Evolutionary conservation across 2,113 vertebrate species (phyloP), one percentile per base, ranked within the genome.

Genomic region (Chaenocephalus aceratus): DNA sequence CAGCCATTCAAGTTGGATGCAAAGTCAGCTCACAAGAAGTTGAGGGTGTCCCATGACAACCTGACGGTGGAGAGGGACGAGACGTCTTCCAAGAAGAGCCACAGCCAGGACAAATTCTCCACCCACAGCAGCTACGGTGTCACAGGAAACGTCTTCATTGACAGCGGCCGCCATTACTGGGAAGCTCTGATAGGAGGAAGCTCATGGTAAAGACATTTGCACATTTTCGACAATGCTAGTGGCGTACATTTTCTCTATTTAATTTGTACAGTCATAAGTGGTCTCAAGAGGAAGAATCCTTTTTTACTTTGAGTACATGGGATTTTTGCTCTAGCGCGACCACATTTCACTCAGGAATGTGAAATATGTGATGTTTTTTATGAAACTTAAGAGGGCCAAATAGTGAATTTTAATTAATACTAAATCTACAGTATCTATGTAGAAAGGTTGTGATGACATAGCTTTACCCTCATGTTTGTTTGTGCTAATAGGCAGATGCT

Each of bases 141-240:
- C 9, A 96, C 96, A 66, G 98, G 97, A 75, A 99, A 99, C 0
- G 97, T 99, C 63, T 99, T 97, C 93, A 98, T 99, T 4, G 98
- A 99, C 93, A 99, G 97, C 0, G 98, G 98, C 16, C 95, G 98
- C 18, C 98, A 99, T 84, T 99, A 99, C 91, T 99, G 98, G 98
- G 98, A 99, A 88, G 96, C 97, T 77, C 96, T 99, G 87, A 99
- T 99, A 72, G 97, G 97, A 1, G 97, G 98, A 80, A 99, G 98
- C 90, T 98, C 97, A 0, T 99, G 98, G 98, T 99, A 96, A 21
- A 95, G 83, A 51, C 12, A 58, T 13, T n/a, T 30, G 41, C 5
- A 5, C 15, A 23, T 59, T 49, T 30, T 58, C 0, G 45, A 13
- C 1, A 12, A 36, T 2, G 2, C 0, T 21, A 5, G 6, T 1